Base-by-base conservation (phyloP, 2,797 vertebrate species). In the Distichodus sexfasciatus region DNA sequence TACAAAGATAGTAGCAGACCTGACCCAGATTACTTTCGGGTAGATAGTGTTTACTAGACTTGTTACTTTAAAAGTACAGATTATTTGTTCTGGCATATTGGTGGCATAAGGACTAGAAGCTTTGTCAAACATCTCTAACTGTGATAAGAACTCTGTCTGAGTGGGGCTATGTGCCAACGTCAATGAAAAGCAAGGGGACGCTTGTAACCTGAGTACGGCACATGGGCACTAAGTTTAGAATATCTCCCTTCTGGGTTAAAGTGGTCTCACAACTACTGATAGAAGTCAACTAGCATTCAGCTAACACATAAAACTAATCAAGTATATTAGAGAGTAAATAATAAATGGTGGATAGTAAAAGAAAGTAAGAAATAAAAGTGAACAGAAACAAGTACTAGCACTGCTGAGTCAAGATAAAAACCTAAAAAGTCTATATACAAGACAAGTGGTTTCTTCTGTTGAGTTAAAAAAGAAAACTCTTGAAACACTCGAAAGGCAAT, bases 201-300 rank as follows among this genome's bases (percentile, higher is more conserved):
- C 71, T 47, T 71, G 91, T 83, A 91, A 91, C 68, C 59, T 76
- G 90, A 92, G 88, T 76, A 77, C 10, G 65, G 57, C 66, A 79
- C 77, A 50, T 59, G 69, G 66, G 64, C 79, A 85, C 89, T 91
- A 92, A 90, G 83, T 91, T 90, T 92, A 91, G 90, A 86, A 79
- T 80, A 75, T 76, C 79, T 80, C 82, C 77, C 74, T 29, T 79
- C 81, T 79, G 72, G 78, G 74, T 82, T 76, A 75, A 57, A 50
- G 35, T 40, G 43, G 47, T 24, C 66, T 17, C 24, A 26, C 58
- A 23, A 55, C 10, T 21, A 58, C 43, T 46, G 29, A 2, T 15
- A 14, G 67, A 43, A 26, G 51, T 26, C 47, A 50, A 28, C 24
- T 29, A 47, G 11, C 48, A 23, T 41, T 7, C 53, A 58, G 4